Evolutionary conservation across 1,140 invertebrate genomes (phyloP), one percentile per base, ranked within the genome.

Genomic region (Caenorhabditis remanei): DNA sequence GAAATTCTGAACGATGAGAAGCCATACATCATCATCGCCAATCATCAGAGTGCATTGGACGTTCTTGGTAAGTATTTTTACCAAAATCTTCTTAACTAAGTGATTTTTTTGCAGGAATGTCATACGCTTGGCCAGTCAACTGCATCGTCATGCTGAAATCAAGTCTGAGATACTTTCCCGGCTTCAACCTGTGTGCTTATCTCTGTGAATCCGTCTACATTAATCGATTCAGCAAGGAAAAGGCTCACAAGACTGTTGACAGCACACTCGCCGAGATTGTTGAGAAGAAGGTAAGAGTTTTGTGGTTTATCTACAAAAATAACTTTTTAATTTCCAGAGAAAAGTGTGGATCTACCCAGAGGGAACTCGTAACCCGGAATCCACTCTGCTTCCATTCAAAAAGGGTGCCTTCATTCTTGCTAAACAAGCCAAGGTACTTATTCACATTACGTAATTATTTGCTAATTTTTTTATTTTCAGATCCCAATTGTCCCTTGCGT

Each of bases 401-500:
- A 94, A 94, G 87, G 93, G 93, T 19, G 93, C 93, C 8, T 94
- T 94, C 90, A 91, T 93, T 90, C 86, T 94, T 41, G 93, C 93
- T 24, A 91, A 94, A 24, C 88, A 93, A 83, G 88, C 88, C 40
- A 84, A 94, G 63, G 63, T 65, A 65, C 24, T n/a, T 21, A 40
- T 16, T 13, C 16, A 53, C 9, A 53, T 9, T 3, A 65, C n/a
- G 32, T 6, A 24, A 4, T 41, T 65, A 3, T 2, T 0, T 19
- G 21, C 11, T 41, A 11, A 41, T 40, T 40, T 65, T 9, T 1
- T 24, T 1, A 32, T 19, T 65, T 65, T 8, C 63, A 65, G 19
- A 89, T 89, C 43, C 88, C 88, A 46, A 87, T 89, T 19, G 88
- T 89, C 13, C 88, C 88, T 24, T 65, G 83, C 19, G 88, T 89